Evolutionary conservation across 1,140 invertebrate genomes (phyloP), one percentile per base, ranked within the genome.

Genomic region (Triops cancriformis): DNA sequence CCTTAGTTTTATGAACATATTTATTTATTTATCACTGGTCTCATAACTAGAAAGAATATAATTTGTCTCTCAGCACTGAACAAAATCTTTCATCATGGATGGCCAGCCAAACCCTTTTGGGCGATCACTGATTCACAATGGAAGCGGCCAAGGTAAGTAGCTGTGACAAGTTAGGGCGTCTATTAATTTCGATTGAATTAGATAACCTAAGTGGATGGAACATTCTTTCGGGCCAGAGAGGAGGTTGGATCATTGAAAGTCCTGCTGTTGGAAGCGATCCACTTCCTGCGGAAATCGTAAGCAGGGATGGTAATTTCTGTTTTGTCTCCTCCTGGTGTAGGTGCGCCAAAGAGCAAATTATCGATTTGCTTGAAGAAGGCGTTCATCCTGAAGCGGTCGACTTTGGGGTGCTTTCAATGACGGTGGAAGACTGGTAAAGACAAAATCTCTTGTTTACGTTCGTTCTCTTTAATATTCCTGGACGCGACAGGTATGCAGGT

Each of bases 121-220:
- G 28, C 84, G 80, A 41, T 87, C 87, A 80, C 80, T 87, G 9
- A 41, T 87, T 28, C 84, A 83, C 76, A 87, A 87, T 81, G 82
- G 85, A 77, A 86, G 82, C 26, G 86, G 85, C 3, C 77, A 83
- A 80, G 7, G 81, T 73, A 82, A 82, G 6, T 76, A 27, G 72
- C n/a, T n/a, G n/a, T 27, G 72, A 26, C 42, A 18, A 72, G 74
- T 23, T 45, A 77, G 43, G 23, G 27, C 28, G 37, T 0, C 18
- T 1, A 18, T 45, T 9, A 11, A 11, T 18, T 11, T 45, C 43
- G 41, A 1, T 80, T 0, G n/a, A n/a, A 75, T 1, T 73, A 80
- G 80, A 75, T 7, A 51, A 51, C 1, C 45, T 80, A 73, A 80
- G 79, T 9, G 18, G 84, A 23, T 86, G 86, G 85, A 74, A 74